phyloP scores from a whole-genome alignment of 2,888 invertebrate genomes.

The Volucella zonaria region DNA sequence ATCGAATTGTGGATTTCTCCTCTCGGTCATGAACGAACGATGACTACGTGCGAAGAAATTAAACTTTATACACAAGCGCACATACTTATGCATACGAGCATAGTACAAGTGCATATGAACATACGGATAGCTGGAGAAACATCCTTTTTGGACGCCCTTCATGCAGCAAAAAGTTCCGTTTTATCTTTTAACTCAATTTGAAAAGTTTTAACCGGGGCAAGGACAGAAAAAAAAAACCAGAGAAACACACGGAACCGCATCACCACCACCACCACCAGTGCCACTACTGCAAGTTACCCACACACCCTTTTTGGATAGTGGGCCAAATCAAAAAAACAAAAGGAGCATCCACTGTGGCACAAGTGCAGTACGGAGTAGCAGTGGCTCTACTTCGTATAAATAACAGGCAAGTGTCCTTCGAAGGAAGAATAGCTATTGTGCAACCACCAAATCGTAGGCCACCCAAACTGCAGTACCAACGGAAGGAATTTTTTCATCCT shows the following conservation, averaged over 20 bases:
- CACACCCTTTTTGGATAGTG: slow-evolving; percentile 38
- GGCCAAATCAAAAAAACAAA: slow-evolving; percentile 48
- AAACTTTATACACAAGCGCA: slow-evolving; percentile 43
- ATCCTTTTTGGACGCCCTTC: slow-evolving; percentile 53
- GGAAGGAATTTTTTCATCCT: slow-evolving; percentile 19
- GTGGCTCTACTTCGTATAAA: slow-evolving; percentile 9
- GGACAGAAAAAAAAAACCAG: slow-evolving; percentile 55
- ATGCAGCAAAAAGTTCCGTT: slow-evolving; percentile 73
- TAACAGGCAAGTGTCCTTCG: slow-evolving; percentile 35
- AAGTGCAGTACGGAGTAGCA: slow-evolving; percentile 15
- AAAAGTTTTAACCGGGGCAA: slow-evolving; percentile 72
- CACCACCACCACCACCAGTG: slow-evolving; percentile 25
- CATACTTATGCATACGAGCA: slow-evolving; percentile 3
- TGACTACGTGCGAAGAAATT: slow-evolving; percentile 64
- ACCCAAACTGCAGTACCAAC: slow-evolving; percentile 40
- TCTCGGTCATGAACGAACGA: slow-evolving; percentile 58
- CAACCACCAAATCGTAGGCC: slow-evolving; percentile 53
- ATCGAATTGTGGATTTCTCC: slow-evolving; percentile 36
- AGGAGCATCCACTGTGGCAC: slow-evolving; percentile 48
- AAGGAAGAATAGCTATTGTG: slow-evolving; percentile 43
- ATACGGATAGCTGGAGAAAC: slow-evolving; percentile 4
- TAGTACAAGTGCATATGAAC: slow-evolving; percentile 1
- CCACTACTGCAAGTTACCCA: too few species aligned
- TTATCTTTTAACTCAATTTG: slow-evolving; percentile 74
- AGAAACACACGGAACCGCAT: slow-evolving; percentile 66